A percentile compares a stretch with the other conserved stretches of the same genome.
Conservation (phyloP, 2,797 vertebrate genomes). For the Calcarius lapponicus region DNA sequence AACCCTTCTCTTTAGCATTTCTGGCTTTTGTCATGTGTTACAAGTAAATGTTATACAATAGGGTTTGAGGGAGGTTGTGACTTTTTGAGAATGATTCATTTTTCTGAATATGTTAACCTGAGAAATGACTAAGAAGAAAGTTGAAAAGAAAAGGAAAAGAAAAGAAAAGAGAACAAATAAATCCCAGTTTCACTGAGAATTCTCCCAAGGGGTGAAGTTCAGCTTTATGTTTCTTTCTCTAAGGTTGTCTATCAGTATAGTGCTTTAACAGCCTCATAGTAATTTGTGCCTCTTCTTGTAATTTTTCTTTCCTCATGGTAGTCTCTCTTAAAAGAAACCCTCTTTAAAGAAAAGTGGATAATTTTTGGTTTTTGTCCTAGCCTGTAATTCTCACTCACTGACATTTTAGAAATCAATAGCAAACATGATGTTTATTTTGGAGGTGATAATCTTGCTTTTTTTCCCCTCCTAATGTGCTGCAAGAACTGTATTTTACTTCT, state of each 20-base stretch:
- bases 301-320: background rate
- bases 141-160: background rate
- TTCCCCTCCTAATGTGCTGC: background rate
- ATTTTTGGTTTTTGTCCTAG: background rate
- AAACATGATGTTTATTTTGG: background rate
- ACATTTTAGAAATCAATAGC: background rate
- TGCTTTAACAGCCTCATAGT: background rate
- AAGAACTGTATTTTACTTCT: background rate
- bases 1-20: background rate
- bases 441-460: background rate
- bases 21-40: background rate
- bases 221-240: background rate
- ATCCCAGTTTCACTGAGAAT: background rate
- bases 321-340: background rate
- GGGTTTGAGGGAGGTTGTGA: background rate
- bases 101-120: background rate
- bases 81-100: background rate
- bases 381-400: background rate
- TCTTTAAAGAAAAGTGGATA: background rate
- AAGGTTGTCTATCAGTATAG: background rate
- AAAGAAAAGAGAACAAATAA: background rate
- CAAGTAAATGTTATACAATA: background rate
- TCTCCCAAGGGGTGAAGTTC: accelerated
- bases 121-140: background rate
- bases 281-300: background rate